Conservation (phyloP, 2,113 vertebrate species). For the Apus apus region DNA sequence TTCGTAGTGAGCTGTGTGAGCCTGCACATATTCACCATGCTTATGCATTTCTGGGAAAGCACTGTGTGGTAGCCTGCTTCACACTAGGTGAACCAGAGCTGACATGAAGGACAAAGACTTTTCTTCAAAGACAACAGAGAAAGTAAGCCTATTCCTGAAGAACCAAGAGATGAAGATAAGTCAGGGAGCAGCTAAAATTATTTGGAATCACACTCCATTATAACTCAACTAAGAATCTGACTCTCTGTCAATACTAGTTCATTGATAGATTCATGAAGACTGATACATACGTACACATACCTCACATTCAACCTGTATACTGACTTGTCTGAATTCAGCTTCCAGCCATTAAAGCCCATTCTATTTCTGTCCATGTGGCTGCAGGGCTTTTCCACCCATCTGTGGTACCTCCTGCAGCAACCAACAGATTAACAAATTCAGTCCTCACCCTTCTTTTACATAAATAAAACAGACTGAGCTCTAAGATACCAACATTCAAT, state of each 20-base stretch:
- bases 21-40: accelerated
- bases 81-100: not conserved
- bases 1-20: not conserved
- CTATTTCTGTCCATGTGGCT: not conserved
- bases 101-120: not conserved
- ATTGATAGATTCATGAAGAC: not conserved
- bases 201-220: not conserved
- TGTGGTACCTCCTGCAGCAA: not conserved
- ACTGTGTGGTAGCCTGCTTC: not conserved
- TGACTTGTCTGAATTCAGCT: not conserved
- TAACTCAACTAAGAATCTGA: not conserved
- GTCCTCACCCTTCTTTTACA: not conserved
- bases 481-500: not conserved
- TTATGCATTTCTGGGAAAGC: not conserved
- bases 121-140: not conserved
- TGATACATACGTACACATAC: not conserved
- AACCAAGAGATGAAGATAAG: not conserved
- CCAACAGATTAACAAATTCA: not conserved
- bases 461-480: not conserved
- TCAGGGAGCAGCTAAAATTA: not conserved
- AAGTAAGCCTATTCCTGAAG: not conserved
- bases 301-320: not conserved
- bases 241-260: not conserved
- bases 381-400: not conserved
- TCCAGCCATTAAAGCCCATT: not conserved